Base-by-base conservation (phyloP, 2,797 vertebrate genomes). In the Morelia viridis region DNA sequence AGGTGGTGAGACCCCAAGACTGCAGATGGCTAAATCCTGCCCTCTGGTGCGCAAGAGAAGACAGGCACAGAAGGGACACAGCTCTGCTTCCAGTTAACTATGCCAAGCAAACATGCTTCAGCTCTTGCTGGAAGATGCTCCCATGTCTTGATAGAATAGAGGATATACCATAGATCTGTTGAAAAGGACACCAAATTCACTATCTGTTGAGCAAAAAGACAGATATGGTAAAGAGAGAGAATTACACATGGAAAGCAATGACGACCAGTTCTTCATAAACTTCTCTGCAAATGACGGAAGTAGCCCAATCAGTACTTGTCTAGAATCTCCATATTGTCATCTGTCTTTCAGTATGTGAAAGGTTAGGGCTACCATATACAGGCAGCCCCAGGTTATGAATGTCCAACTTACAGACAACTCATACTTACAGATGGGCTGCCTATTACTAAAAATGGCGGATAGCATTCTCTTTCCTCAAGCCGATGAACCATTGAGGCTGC, bases 1-100 rank as follows among this genome's bases (percentile, higher is more conserved):
- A 53, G 41, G 31, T 31, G 26, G 13, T 6, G 7, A 31, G 26
- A 46, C 71, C 91, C 35, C 64, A 17, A 53, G 61, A 60, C 50
- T 88, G 80, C 60, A 50, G 0, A 0, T 65, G 86, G 90, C 92
- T 94, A 93, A 92, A 91, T 95, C 94, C 94, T 94, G 93, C 90
- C 94, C 91, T 94, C 93, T 90, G 90, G 24, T 95, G 94, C 90
- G 90, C 87, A 84, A 93, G 60, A n/a, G 53, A 24, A 93, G 50
- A 84, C 92, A 92, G 88, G 62, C 71, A 85, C 0, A 65, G 68
- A 90, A 68, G 86, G 85, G 17, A 56, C 11, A 57, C 53, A 41
- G 57, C 24, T 46, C 0, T 1, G 15, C 1, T 28, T 62, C 26
- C 28, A 11, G 57, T 22, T 22, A 56, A 46, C 13, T 61, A 28